Evolutionary conservation across 2,113 vertebrate genomes (phyloP).

Genomic region (Gadus chalcogrammus): DNA sequence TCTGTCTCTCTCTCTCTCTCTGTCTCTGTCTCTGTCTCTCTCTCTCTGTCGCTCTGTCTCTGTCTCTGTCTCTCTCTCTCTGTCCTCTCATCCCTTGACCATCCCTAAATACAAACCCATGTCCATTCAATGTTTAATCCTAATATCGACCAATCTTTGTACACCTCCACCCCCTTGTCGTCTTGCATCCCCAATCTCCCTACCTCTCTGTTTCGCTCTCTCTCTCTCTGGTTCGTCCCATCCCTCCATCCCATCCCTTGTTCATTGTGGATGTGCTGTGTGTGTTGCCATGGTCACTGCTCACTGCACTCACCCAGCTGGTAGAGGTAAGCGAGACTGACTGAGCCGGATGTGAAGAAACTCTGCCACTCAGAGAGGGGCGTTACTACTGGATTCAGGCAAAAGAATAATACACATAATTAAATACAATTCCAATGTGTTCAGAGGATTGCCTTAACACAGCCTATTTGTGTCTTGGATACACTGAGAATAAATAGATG

Average conservation of each 20-base stretch:
- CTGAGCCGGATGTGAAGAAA: neutral
- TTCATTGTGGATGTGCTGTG: conserved; percentile 73
- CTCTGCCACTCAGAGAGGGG: too few species aligned
- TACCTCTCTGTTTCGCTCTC: conserved; percentile 19
- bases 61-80: neutral
- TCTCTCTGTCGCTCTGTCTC: neutral
- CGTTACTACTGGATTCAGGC: conserved; percentile 2
- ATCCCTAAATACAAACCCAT: too few species aligned
- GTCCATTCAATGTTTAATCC: too few species aligned
- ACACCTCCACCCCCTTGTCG: too few species aligned
- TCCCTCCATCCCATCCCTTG: conserved; percentile 47
- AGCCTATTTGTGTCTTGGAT: too few species aligned
- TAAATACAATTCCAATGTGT: too few species aligned
- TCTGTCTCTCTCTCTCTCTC: neutral
- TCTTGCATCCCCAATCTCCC: neutral
- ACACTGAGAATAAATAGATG: too few species aligned
- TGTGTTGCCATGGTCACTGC: conserved; percentile 67
- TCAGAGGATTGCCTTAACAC: too few species aligned
- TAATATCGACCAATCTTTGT: too few species aligned
- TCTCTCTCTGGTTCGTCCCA: conserved; percentile 11
- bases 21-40: neutral
- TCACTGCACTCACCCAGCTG: conserved; percentile 76
- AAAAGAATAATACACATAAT: neutral
- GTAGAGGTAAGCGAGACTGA: conserved; percentile 73
- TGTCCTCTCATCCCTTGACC: neutral